Evolutionary conservation across 2,888 invertebrate genomes (phyloP).

Genomic region (Choreutis nemorana): DNA sequence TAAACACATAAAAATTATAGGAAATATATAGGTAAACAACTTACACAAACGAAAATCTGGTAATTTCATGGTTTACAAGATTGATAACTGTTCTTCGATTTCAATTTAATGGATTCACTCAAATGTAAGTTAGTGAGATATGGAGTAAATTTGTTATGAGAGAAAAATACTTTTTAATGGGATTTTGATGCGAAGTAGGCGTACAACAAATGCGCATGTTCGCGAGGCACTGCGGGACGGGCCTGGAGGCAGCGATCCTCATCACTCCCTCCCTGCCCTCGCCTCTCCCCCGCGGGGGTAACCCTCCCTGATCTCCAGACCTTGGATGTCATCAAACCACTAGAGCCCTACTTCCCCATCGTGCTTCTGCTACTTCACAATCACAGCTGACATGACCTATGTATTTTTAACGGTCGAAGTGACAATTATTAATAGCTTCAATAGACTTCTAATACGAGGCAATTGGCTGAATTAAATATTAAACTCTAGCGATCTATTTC

Average conservation of each 20-base stretch:
- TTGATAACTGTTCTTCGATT: slow-evolving; percentile 16
- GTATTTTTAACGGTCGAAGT: slow-evolving; percentile 14
- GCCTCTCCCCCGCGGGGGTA: not conserved
- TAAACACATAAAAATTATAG: slow-evolving; percentile 10
- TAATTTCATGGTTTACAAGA: slow-evolving; percentile 40
- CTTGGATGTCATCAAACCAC: not conserved
- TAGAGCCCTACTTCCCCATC: not conserved
- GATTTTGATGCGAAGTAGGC: slow-evolving; percentile 25
- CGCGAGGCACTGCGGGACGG: slow-evolving; percentile 29
- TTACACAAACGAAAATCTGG: slow-evolving; percentile 46
- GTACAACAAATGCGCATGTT: slow-evolving; percentile 31
- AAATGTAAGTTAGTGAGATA: slow-evolving; percentile 19
- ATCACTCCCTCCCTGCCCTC: slow-evolving; percentile 7
- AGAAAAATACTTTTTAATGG: no score
- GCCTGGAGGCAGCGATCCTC: slow-evolving; percentile 13
- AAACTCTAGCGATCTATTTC: no score
- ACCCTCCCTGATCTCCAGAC: no score
- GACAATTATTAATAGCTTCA: slow-evolving; percentile 35
- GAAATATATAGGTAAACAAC: slow-evolving; percentile 17
- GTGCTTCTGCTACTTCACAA: slow-evolving; percentile 6
- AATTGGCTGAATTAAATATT: slow-evolving; percentile 34
- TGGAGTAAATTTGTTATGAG: no score
- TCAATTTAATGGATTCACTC: slow-evolving; percentile 11
- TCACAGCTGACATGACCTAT: slow-evolving; percentile 12
- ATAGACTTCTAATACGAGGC: slow-evolving; percentile 49